Evolutionary conservation across 2,888 invertebrate genomes (phyloP), one percentile per base, ranked within the genome.

Genomic region (Sminthurides aquaticus): DNA sequence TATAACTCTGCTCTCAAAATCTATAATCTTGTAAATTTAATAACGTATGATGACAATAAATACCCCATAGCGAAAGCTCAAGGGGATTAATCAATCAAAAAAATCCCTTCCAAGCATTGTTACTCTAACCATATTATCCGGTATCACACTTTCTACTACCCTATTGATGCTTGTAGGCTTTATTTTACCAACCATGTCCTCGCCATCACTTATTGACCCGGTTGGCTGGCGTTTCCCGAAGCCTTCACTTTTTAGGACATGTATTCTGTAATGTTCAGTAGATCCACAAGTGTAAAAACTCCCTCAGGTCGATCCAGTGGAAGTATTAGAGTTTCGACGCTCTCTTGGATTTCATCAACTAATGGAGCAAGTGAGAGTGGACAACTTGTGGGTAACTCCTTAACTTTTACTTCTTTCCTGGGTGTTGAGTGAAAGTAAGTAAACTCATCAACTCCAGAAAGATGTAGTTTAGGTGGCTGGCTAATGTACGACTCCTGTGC

Each of bases 391-490:
- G 8, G 43, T 18, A 20, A 8, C 5, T 8, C 5, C 22, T 5
- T 22, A 20, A 52, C 5, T 52, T 52, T 8, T 5, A 52, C 52
- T 20, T 52, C 52, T 52, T 52, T 52, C 22, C 20, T 15, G 5
- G 18, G 18, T 20, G 18, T 15, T 5, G 20, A 15, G 20, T 52
- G 52, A 20, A 20, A 52, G 52, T 52, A 52, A 5, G 15, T 20
- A 20, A 18, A 52, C 22, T 52, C 52, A 52, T 52, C 52, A 5
- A 52, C 52, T 52, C 52, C 52, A 15, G 52, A 52, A 22, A 52
- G 18, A 52, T 52, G 52, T 5, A 52, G 22, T 5, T 20, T 8
- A 5, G 52, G 52, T 52, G 52, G 52, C 20, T 52, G 52, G 11
- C 5, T 5, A 52, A 52, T 22, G 22, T 52, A 52, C 20, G 52